phyloP scores from a whole-genome alignment of 1,140 invertebrate genomes.

The Nebria ingens region DNA sequence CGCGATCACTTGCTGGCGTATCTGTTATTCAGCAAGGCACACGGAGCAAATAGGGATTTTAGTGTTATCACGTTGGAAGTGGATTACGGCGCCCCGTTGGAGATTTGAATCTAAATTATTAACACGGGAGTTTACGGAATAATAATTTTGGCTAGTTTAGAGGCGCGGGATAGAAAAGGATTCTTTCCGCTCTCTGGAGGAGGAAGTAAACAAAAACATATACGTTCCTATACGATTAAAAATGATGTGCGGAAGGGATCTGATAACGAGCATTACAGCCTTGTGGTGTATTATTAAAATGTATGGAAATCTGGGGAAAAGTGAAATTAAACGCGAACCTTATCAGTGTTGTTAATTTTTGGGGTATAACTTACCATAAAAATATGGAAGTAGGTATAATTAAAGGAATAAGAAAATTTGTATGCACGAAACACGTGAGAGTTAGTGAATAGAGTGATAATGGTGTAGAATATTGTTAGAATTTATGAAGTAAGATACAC shows the following conservation, averaged over 20 bases:
- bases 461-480: no score
- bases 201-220: neutral
- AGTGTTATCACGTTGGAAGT: slow-evolving; percentile 8
- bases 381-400: no score
- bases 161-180: neutral
- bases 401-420: no score
- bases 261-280: no score
- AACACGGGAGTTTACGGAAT: slow-evolving; percentile 4
- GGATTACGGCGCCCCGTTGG: neutral
- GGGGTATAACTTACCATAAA: no score
- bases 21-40: neutral
- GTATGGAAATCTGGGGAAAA: no score
- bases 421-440: no score
- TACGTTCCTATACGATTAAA: neutral
- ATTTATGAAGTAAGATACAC: no score
- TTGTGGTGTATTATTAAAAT: no score
- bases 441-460: no score
- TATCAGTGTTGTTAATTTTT: no score
- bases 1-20: neutral
- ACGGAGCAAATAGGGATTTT: slow-evolving; percentile 3
- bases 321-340: no score
- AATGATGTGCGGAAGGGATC: neutral
- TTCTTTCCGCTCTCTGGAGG: neutral
- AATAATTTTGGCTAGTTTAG: neutral
- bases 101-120: slow-evolving; percentile 10